Evolutionary conservation across 2,113 vertebrate species (phyloP), one percentile per base, ranked within the genome.

Genomic region (Onychostruthus taczanowskii): DNA sequence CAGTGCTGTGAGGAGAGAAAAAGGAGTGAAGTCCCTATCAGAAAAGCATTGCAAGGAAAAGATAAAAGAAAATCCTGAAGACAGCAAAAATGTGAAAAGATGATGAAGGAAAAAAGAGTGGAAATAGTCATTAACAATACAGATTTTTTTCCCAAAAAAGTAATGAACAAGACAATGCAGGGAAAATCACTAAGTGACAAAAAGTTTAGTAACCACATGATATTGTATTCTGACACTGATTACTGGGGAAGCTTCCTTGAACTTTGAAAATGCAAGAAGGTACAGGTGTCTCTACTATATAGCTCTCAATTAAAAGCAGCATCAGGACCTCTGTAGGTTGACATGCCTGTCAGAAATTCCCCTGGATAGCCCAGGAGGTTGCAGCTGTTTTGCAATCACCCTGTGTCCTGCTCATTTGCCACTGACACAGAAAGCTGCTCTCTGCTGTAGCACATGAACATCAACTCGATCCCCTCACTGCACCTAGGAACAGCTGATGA

Each of bases 401-500:
- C 28, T 47, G 35, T 13, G 31, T 75, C 70, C 66, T 81, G 46
- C 46, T 64, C n/a, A 20, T 79, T 72, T 69, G 58, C 49, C 59
- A 31, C 62, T n/a, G 56, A 49, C 20, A 68, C 52, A 73, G 87
- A 87, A 89, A 73, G 27, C 28, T 49, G 39, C 46, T 76, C 35
- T 26, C 58, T 63, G 49, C 31, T 83, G 35, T 21, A 52, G n/a
- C 27, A 35, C 63, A n/a, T 6, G 5, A 85, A 21, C 58, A 49
- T 39, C 47, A 72, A 16, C n/a, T 21, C 15, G 2, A 84, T 23
- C 31, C 44, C 19, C 8, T 74, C 46, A 18, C 72, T 49, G 72
- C 47, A 68, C 59, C 78, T 80, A 37, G 55, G 88, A 91, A 89
- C 66, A 94, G 74, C 80, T 89, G 95, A 84, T 63, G 83, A 79